Conservation (phyloP, 2,888 invertebrate genomes). For the Mythimna vitellina region DNA sequence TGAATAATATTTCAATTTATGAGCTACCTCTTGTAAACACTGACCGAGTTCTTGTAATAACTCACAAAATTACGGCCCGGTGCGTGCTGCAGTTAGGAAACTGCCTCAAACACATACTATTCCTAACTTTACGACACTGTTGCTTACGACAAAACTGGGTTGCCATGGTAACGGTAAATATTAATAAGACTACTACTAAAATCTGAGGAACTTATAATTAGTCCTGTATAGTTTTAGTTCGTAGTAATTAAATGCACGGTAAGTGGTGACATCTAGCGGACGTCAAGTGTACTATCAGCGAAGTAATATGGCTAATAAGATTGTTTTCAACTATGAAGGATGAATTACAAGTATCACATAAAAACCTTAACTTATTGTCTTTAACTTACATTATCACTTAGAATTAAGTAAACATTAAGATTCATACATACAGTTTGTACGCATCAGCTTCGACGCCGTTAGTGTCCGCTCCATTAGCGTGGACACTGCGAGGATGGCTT, state of each 20-base stretch:
- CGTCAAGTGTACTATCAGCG: constrained; percentile 15
- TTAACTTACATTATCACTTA: constrained; percentile 14
- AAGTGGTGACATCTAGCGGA: constrained; percentile 20
- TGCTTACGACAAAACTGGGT: constrained; percentile 18
- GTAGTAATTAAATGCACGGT: constrained; percentile 15
- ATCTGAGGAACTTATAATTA: constrained; percentile 16
- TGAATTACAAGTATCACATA: constrained; percentile 35
- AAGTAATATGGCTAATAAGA: constrained; percentile 8
- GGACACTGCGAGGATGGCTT: no score
- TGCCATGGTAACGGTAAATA: background rate
- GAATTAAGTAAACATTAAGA: background rate
- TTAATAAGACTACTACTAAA: constrained; percentile 8
- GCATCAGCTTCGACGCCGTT: background rate
- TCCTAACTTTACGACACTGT: constrained; percentile 8
- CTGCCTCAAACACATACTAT: constrained; percentile 9
- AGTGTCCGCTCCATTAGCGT: background rate
- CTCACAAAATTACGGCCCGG: background rate
- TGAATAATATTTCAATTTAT: background rate
- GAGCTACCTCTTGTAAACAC: constrained; percentile 3
- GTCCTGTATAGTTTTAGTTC: background rate
- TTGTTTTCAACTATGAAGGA: constrained; percentile 15
- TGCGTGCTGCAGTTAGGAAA: constrained; percentile 6
- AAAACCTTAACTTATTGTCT: constrained; percentile 5
- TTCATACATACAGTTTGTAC: constrained; percentile 22
- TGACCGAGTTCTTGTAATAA: background rate